Conservation (phyloP, 1,140 invertebrate species). For the Drosophila pseudoobscura region DNA sequence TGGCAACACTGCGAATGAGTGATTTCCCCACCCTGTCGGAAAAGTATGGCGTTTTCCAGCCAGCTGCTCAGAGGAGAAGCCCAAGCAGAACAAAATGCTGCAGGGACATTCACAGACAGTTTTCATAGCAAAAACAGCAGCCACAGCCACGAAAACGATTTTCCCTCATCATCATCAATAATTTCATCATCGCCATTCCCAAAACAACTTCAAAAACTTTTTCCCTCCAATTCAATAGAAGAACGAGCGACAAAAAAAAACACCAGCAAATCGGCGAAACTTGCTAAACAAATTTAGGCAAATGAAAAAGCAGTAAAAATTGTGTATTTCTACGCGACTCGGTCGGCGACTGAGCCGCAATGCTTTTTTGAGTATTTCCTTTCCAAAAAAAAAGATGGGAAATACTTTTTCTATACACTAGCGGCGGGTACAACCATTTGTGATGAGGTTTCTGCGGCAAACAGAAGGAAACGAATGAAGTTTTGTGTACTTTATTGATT, state of each 20-base stretch:
- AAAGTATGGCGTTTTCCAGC: slow-evolving; percentile 34
- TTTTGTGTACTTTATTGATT: not conserved
- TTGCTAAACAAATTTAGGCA: slow-evolving; percentile 58
- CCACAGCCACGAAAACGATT: slow-evolving; percentile 39
- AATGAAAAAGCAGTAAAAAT: slow-evolving; percentile 34
- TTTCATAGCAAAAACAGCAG: slow-evolving; percentile 10
- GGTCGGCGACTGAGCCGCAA: slow-evolving; percentile 38
- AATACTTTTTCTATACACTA: slow-evolving; percentile 3
- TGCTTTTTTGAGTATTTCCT: slow-evolving; percentile 58
- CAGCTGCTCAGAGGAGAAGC: slow-evolving; percentile 42
- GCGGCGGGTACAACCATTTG: too few relatives aligned
- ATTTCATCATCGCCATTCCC: slow-evolving; percentile 39
- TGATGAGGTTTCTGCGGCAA: too few relatives aligned
- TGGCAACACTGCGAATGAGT: slow-evolving; percentile 53
- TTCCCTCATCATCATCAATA: slow-evolving; percentile 44
- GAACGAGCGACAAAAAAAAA: slow-evolving; percentile 16
- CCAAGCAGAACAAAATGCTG: slow-evolving; percentile 16
- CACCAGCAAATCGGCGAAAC: slow-evolving; percentile 35
- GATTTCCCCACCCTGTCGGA: slow-evolving; percentile 4
- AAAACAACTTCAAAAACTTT: slow-evolving; percentile 30
- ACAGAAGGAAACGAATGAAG: not conserved
- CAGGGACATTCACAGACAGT: slow-evolving; percentile 33
- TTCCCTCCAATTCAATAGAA: slow-evolving; percentile 6
- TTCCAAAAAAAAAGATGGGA: slow-evolving; percentile 1
- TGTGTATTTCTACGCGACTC: slow-evolving; percentile 1